These are phyloP conservation scores for Hyles euphorbiae DNA, from an alignment of 1,140 invertebrate genomes.

Conservation along the genomic window DNA sequence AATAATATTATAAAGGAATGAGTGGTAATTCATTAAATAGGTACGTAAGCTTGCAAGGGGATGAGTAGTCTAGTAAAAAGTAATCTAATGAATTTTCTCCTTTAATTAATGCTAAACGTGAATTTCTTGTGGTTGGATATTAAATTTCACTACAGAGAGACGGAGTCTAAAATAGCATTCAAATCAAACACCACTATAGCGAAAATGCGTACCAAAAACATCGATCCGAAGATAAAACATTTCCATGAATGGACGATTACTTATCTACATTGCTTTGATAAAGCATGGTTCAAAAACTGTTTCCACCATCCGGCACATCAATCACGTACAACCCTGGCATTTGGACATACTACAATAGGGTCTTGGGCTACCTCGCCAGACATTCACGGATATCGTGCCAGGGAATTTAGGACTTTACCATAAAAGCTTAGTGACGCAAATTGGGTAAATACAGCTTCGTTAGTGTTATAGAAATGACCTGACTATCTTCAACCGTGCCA, in stretches of 20 bases:
- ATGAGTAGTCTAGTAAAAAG: too few species aligned
- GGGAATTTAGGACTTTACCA: slow-evolving; percentile 9
- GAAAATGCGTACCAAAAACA: too few species aligned
- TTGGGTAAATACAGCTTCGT: not conserved
- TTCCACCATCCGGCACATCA: not conserved
- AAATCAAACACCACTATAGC: too few species aligned
- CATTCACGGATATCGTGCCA: slow-evolving; percentile 1
- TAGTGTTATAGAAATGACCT: slow-evolving; percentile 3
- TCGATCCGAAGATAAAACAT: not conserved
- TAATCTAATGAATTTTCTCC: too few species aligned
- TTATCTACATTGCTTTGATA: slow-evolving; percentile 2
- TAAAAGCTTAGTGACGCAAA: slow-evolving; percentile 1
- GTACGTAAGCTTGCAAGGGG: too few species aligned
- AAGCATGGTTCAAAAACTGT: slow-evolving; percentile 3
- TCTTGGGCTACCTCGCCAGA: slow-evolving; percentile 18
- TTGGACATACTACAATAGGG: slow-evolving; percentile 5
- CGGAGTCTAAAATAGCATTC: too few species aligned
- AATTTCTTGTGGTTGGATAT: too few species aligned
- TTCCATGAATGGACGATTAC: slow-evolving; percentile 1
- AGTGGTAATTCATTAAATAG: too few species aligned
- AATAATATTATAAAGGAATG: too few species aligned
- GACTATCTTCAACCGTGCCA: slow-evolving; percentile 35
- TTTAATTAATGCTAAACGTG: too few species aligned
- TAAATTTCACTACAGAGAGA: too few species aligned
- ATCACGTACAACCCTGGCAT: slow-evolving; percentile 24